A percentile compares a stretch with the other conserved stretches of the same genome.
These are phyloP conservation scores for Petrolisthes manimaculis DNA, from an alignment of 2,888 invertebrate species.

Conservation along the genomic window DNA sequence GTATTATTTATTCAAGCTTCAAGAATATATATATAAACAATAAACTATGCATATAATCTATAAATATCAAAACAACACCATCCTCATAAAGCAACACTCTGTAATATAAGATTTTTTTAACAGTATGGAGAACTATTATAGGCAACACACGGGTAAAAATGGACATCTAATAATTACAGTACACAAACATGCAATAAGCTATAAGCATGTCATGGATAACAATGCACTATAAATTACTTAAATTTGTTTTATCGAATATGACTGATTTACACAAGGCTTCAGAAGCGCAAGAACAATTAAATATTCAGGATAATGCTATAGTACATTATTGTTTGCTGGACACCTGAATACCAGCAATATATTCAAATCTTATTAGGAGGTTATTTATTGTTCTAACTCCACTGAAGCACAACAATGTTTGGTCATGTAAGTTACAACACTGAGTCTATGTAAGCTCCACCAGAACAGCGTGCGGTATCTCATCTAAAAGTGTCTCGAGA, in stretches of 20 bases:
- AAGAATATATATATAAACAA: conserved; percentile 59
- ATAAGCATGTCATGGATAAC: conserved; percentile 29
- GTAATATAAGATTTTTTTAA: conserved; percentile 14
- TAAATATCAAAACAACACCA: conserved; percentile 54
- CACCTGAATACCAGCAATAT: conserved; percentile 17
- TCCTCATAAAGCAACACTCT: conserved; percentile 50
- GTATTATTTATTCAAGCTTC: conserved; percentile 54
- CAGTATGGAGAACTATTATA: conserved; percentile 32
- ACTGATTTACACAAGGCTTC: conserved; percentile 24
- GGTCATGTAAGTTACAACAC: conserved; percentile 59
- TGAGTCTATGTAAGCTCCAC: conserved; percentile 55
- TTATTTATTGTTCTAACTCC: conserved; percentile 25
- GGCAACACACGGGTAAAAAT: conserved; percentile 37
- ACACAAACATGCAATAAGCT: conserved; percentile 42
- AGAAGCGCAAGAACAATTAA: conserved; percentile 21
- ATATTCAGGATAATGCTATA: conserved; percentile 15
- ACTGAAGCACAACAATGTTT: conserved; percentile 31
- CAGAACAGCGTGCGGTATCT: conserved; percentile 40
- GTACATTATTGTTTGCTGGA: background rate
- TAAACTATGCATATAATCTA: conserved; percentile 58
- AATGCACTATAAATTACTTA: conserved; percentile 27
- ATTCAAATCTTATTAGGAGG: background rate
- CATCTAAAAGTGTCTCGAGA: conserved; percentile 19
- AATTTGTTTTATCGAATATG: conserved; percentile 17
- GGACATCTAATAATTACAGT: conserved; percentile 22